Evolutionary conservation across 2,888 invertebrate species (phyloP).

Genomic region (Drosophila nr. perissopoda): DNA sequence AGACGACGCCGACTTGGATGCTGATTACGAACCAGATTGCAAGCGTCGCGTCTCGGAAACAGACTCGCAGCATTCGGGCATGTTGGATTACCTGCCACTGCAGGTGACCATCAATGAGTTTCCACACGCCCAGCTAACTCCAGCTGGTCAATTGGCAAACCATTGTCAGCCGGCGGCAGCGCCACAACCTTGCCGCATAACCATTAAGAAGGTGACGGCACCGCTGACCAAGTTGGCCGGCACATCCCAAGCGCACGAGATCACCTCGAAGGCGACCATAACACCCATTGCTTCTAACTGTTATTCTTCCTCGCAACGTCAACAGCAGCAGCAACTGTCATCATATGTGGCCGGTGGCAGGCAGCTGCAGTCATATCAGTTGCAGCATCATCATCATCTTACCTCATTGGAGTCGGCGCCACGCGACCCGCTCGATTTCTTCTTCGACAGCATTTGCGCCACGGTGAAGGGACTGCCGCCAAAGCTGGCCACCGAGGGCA

Average conservation of each 20-base stretch:
- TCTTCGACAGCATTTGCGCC: conserved; percentile 74
- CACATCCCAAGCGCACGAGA: conserved; percentile 53
- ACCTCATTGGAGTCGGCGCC: conserved; percentile 26
- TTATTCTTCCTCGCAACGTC: conserved; percentile 31
- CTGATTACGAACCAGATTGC: conserved; percentile 48
- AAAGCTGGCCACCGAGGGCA: conserved; percentile 73
- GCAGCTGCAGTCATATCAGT: conserved; percentile 59
- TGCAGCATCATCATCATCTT: conserved; percentile 49
- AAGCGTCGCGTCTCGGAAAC: conserved; percentile 69
- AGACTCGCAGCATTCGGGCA: conserved; percentile 74
- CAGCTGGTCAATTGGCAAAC: conserved; percentile 24
- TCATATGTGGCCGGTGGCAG: conserved; percentile 30
- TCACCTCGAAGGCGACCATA: conserved; percentile 73
- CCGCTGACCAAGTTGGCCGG: conserved; percentile 34
- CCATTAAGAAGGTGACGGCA: conserved; percentile 70
- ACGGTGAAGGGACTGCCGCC: conserved; percentile 72
- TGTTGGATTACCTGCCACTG: conserved; percentile 68
- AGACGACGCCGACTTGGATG: conserved; percentile 29
- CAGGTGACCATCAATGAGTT: conserved; percentile 75
- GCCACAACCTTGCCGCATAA: conserved; percentile 71
- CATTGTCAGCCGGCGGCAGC: conserved; percentile 31
- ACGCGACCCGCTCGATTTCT: conserved; percentile 72
- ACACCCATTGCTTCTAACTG: conserved; percentile 62
- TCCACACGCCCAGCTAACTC: conserved; percentile 48
- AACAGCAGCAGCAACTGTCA: conserved; percentile 39